Evolutionary conservation across 2,797 vertebrate species (phyloP).

Genomic region (Manis javanica): DNA sequence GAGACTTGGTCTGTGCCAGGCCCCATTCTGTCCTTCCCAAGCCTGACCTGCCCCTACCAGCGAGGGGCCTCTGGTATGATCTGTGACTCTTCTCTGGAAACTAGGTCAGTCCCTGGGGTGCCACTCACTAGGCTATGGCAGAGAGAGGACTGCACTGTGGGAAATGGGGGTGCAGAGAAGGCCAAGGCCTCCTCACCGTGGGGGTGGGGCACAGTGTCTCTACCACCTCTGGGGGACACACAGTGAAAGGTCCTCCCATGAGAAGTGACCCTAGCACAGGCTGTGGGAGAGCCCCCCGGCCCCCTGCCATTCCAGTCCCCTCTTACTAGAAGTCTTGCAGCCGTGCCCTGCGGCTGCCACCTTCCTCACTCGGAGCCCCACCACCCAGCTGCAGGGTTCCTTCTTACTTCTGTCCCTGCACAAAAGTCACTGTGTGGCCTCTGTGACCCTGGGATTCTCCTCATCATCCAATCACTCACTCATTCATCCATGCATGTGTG

Average conservation of each 20-base stretch:
- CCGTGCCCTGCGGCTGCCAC: neutral
- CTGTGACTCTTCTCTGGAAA: neutral
- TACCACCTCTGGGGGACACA: too few relatives aligned
- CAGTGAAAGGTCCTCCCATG: neutral
- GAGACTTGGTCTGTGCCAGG: too few relatives aligned
- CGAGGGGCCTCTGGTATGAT: too few relatives aligned
- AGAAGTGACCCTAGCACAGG: neutral
- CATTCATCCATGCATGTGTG: neutral
- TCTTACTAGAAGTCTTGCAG: too few relatives aligned
- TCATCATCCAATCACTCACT: fast-evolving
- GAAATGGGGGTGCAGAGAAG: neutral
- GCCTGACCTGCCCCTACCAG: too few relatives aligned
- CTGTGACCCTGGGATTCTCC: neutral
- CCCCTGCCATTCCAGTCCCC: neutral
- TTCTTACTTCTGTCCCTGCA: too few relatives aligned
- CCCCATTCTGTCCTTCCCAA: too few relatives aligned
- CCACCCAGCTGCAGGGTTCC: neutral
- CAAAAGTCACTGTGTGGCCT: neutral
- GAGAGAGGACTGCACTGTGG: neutral
- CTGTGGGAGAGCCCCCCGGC: neutral
- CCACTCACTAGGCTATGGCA: too few relatives aligned
- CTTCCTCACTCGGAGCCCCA: neutral
- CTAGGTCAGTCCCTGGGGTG: too few relatives aligned
- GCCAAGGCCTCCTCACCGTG: fast-evolving
- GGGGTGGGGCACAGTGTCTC: neutral